Conservation (phyloP, 2,113 vertebrate genomes). For the Sebastes fasciatus region DNA sequence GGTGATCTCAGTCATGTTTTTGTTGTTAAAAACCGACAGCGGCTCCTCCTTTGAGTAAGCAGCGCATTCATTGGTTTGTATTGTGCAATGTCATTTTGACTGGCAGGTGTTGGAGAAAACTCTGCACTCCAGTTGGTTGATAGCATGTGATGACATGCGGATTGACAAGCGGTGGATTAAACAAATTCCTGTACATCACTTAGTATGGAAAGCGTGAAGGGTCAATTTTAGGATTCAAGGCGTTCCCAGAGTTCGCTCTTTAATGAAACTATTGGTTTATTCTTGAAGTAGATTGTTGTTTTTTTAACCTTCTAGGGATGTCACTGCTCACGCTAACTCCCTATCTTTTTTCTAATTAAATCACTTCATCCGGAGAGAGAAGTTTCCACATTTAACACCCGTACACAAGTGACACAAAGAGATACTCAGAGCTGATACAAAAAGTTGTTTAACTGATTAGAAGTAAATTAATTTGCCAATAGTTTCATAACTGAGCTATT, state of each 20-base stretch:
- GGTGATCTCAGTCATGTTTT: background rate
- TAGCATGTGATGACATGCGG: constrained; percentile 1
- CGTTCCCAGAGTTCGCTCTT: background rate
- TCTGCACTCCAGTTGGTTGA: constrained; percentile 11
- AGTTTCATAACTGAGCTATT: too few species aligned
- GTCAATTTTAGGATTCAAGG: background rate
- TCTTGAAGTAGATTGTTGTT: background rate
- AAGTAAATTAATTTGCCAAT: background rate
- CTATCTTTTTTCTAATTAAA: background rate
- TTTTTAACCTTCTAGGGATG: background rate
- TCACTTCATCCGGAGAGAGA: too few species aligned
- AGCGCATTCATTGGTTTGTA: background rate
- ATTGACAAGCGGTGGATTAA: constrained; percentile 25
- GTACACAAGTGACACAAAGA: background rate
- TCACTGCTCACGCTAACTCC: background rate
- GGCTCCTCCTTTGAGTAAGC: background rate
- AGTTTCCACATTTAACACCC: too few species aligned
- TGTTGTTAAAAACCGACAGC: constrained; percentile 1
- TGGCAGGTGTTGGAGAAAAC: constrained; percentile 4
- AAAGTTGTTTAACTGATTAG: background rate
- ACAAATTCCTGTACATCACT: constrained; percentile 13
- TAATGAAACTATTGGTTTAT: background rate
- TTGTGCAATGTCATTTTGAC: background rate
- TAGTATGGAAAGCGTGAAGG: background rate
- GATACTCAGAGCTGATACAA: background rate